Evolutionary conservation across 30 jellyfish, hydroid and myxozoan species (phyloP).

Genomic region (Chrysaora quinquecirrha): DNA sequence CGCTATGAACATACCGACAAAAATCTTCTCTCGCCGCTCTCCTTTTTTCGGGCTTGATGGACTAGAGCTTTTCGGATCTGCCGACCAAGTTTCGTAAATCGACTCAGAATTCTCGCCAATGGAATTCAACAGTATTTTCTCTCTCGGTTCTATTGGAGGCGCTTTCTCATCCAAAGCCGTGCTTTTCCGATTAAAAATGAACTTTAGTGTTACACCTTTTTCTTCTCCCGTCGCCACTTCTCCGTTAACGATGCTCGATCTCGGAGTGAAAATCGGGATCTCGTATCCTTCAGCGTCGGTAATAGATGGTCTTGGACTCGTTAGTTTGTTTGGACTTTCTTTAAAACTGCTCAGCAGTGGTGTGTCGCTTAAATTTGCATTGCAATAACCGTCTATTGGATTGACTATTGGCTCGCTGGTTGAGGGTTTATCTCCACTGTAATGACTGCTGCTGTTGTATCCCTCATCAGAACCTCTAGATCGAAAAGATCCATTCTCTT

Average conservation of each 20-base stretch:
- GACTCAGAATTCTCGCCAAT: slow-evolving; percentile 70
- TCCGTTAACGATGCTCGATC: slow-evolving; percentile 43
- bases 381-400: slow-evolving; percentile 34
- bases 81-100: slow-evolving; percentile 65
- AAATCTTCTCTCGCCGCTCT: slow-evolving; percentile 15
- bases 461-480: slow-evolving; percentile 92
- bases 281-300: slow-evolving; percentile 97
- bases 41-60: slow-evolving; percentile 11
- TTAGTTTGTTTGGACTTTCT: slow-evolving; percentile 55
- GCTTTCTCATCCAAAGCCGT: slow-evolving; percentile 40
- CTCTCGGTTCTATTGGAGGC: slow-evolving; percentile 29
- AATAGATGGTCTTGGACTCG: slow-evolving; percentile 68
- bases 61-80: slow-evolving; percentile 36
- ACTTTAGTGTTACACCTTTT: slow-evolving; percentile 54
- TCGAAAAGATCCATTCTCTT: slow-evolving; percentile 34
- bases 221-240: slow-evolving; percentile 63
- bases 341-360: slow-evolving; percentile 53
- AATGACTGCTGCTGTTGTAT: slow-evolving; percentile 89
- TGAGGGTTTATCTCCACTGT: slow-evolving; percentile 88
- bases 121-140: slow-evolving; percentile 44
- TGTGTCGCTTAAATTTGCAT: slow-evolving; percentile 26
- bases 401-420: slow-evolving; percentile 14
- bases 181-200: slow-evolving; percentile 53
- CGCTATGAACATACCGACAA: slow-evolving; percentile 27
- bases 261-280: slow-evolving; percentile 67